A percentile compares a stretch with the other conserved stretches of the same genome.
Evolutionary conservation across 2,888 invertebrate genomes (phyloP).

Genomic region (Drepanosiphum platanoidis): DNA sequence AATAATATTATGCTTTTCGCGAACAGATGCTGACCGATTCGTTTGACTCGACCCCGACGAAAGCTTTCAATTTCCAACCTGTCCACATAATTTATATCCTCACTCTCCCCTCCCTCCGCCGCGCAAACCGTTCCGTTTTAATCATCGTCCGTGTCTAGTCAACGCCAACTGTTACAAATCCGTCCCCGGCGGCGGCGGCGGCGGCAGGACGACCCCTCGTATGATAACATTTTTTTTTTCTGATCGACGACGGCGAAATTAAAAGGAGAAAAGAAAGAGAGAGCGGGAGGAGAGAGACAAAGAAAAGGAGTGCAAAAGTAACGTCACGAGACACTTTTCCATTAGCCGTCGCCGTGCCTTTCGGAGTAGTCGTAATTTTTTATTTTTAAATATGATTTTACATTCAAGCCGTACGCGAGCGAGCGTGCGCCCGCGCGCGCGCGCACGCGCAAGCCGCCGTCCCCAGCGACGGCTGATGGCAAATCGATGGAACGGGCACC

Average conservation of each 20-base stretch:
- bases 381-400: background rate
- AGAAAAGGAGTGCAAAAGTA: too few species aligned
- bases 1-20: conserved; percentile 48
- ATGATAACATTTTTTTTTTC: background rate
- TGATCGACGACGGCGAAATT: background rate
- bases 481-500: conserved; percentile 47
- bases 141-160: conserved; percentile 31
- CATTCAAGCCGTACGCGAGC: conserved; percentile 6
- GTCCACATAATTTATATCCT: conserved; percentile 46
- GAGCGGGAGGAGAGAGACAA: too few species aligned
- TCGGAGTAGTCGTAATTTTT: background rate
- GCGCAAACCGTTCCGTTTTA: conserved; percentile 15
- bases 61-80: conserved; percentile 46
- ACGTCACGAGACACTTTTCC: background rate
- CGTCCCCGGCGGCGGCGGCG: too few species aligned
- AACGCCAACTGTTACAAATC: conserved; percentile 36
- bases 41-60: background rate
- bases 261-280: too few species aligned
- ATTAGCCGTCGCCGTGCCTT: background rate
- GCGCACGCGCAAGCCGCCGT: background rate
- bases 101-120: too few species aligned
- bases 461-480: conserved; percentile 31
- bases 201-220: too few species aligned
- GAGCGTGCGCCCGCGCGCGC: too few species aligned
- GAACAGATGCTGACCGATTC: conserved; percentile 35